Evolutionary conservation across 2,888 invertebrate species (phyloP), one percentile per base, ranked within the genome.

Genomic region (Chloroclystis v-ata): DNA sequence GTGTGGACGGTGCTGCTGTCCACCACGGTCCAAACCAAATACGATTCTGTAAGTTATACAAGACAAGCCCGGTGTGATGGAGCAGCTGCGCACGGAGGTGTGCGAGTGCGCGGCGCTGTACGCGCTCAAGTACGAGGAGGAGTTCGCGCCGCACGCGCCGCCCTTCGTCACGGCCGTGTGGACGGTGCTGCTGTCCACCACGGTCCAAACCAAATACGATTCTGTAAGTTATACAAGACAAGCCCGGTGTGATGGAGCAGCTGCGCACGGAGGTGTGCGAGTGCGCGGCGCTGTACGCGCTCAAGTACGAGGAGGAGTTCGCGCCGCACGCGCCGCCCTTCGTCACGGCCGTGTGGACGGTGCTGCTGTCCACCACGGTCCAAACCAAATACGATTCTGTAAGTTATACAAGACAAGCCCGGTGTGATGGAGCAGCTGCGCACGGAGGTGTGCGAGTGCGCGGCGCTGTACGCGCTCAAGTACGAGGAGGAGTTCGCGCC

Each of bases 151-250:
- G 0, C 97, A 94, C 78, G 91, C 99, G 60, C 94, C 95, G 0
- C 91, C 90, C 47, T 99, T 99, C 87, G 98, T 99, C n/a, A 95
- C 94, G 0, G 95, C 95, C 41, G 94, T 97, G 44, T 99, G 98
- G 98, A 93, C 93, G 53, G 88, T 99, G 38, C 87, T 99, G 37
- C 93, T 97, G 9, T 90, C 92, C 20, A 96, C 97, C 1, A 94
- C 96, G 1, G 90, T 92, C 26, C 92, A 95, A 72, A 91, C 95
- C 1, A 97, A 97, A 89, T 97, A 94, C 74, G 98, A 98, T 89
- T 14, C 30, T n/a, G 32, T 32, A 74, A 85, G 80, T 65, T 8
- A 5, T n/a, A 5, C 14, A n/a, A 14, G 13, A n/a, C n/a, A n/a
- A 94, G 0, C 86, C 99, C n/a, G n/a, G n/a, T n/a, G n/a, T n/a